Conservation (phyloP, 2,888 invertebrate genomes). For the Idaea biselata region DNA sequence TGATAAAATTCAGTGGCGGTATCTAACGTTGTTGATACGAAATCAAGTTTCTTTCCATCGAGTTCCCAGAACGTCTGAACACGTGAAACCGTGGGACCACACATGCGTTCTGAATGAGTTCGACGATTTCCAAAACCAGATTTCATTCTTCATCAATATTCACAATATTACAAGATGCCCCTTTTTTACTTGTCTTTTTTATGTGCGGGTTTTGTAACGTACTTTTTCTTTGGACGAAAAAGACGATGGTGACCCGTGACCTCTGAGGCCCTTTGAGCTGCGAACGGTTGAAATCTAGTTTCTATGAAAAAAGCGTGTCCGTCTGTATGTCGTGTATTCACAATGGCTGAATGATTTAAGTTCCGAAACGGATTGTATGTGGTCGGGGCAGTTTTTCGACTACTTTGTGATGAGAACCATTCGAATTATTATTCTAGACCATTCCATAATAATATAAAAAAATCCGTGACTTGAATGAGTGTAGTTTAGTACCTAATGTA, state of each 20-base stretch:
- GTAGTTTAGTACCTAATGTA: background rate
- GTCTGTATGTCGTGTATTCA: slow-evolving; percentile 45
- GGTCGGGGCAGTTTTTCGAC: slow-evolving; percentile 47
- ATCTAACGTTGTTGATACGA: slow-evolving; percentile 18
- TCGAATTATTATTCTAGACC: slow-evolving; percentile 4
- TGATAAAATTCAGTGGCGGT: slow-evolving; percentile 5
- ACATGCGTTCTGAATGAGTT: slow-evolving; percentile 56
- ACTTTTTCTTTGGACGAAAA: slow-evolving; percentile 70
- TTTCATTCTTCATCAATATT: slow-evolving; percentile 80
- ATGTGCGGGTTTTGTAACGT: slow-evolving; percentile 67
- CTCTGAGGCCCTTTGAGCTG: slow-evolving; percentile 59
- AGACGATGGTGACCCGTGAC: slow-evolving; percentile 75
- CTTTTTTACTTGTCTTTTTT: slow-evolving; percentile 67
- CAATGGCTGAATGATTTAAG: slow-evolving; percentile 48
- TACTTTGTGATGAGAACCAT: slow-evolving; percentile 19
- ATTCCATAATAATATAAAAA: background rate
- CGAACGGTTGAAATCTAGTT: slow-evolving; percentile 71
- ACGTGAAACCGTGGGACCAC: slow-evolving; percentile 77
- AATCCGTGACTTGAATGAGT: background rate
- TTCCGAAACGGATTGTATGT: slow-evolving; percentile 57
- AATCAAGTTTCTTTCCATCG: slow-evolving; percentile 51
- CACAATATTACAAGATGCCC: slow-evolving; percentile 78
- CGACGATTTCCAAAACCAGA: slow-evolving; percentile 71
- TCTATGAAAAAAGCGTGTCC: slow-evolving; percentile 71
- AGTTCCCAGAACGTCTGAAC: slow-evolving; percentile 56